phyloP scores from a whole-genome alignment of 2,888 invertebrate genomes.

The Eudemis profundana region DNA sequence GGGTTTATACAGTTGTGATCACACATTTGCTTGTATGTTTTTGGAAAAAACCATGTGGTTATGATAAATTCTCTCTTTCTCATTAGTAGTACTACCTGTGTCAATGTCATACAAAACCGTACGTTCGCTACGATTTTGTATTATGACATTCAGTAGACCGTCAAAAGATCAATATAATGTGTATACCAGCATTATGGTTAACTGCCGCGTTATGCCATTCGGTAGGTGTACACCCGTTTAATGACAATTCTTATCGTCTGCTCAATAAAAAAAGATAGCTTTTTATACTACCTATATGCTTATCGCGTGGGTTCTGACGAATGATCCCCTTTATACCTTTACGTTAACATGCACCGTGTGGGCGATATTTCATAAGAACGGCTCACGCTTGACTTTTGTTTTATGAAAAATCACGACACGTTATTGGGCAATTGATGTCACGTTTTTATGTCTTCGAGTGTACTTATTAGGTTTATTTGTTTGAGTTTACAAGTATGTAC shows the following conservation, averaged over 20 bases:
- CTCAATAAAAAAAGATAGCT: slow-evolving; percentile 40
- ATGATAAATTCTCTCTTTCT: no score
- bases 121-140: no score
- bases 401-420: slow-evolving; percentile 44
- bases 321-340: slow-evolving; percentile 47
- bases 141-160: no score
- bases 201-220: neutral
- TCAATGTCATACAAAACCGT: no score
- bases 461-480: slow-evolving; percentile 37
- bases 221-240: slow-evolving; percentile 9
- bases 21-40: no score
- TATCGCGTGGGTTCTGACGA: slow-evolving; percentile 48
- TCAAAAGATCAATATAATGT: no score
- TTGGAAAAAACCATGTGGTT: no score
- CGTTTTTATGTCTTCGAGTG: slow-evolving; percentile 38
- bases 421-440: slow-evolving; percentile 42
- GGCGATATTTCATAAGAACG: slow-evolving; percentile 45
- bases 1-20: no score
- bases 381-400: slow-evolving; percentile 48
- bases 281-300: slow-evolving; percentile 4
- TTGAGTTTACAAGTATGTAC: slow-evolving; percentile 8
- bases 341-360: slow-evolving; percentile 46
- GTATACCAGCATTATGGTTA: no score
- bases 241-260: slow-evolving; percentile 40
- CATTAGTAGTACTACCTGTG: no score